These are phyloP conservation scores for Stegodyphus dumicola DNA, from an alignment of 1,140 invertebrate genomes.

Conservation along the genomic window DNA sequence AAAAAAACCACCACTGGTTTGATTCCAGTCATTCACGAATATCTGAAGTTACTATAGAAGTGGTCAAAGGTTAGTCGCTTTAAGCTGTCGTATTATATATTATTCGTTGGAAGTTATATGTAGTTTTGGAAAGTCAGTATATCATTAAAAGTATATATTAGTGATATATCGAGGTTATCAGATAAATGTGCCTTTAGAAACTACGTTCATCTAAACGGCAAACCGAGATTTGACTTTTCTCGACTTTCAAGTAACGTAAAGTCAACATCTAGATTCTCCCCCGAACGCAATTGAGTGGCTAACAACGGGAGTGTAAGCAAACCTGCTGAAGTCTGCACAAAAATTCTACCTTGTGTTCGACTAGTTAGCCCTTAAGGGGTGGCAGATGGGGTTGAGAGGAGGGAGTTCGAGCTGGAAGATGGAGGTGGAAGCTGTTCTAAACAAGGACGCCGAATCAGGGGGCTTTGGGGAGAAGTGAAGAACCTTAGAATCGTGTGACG, in stretches of 20 bases:
- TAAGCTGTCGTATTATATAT: too few relatives aligned
- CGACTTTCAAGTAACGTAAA: conserved; percentile 10
- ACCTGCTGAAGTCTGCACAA: conserved; percentile 52
- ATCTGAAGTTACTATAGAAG: too few relatives aligned
- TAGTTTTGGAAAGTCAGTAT: too few relatives aligned
- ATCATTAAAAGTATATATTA: too few relatives aligned
- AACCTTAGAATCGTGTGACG: conserved; percentile 30
- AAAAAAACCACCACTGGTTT: too few relatives aligned
- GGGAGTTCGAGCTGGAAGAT: neutral
- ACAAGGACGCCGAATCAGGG: conserved; percentile 5
- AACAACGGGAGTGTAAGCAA: conserved; percentile 43
- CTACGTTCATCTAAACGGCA: too few relatives aligned
- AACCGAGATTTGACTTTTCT: too few relatives aligned
- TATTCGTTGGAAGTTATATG: too few relatives aligned
- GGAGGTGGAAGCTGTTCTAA: conserved; percentile 16
- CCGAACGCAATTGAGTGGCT: conserved; percentile 5
- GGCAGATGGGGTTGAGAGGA: neutral
- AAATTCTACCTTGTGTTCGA: conserved; percentile 16
- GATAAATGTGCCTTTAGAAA: too few relatives aligned
- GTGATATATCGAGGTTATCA: too few relatives aligned
- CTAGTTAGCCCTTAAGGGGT: conserved; percentile 10
- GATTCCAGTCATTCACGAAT: too few relatives aligned
- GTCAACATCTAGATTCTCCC: conserved; percentile 33
- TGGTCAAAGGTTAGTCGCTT: too few relatives aligned
- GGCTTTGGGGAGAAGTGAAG: neutral